These are phyloP conservation scores for Drosophila pandora DNA, from an alignment of 1,140 invertebrate genomes.

Conservation along the genomic window DNA sequence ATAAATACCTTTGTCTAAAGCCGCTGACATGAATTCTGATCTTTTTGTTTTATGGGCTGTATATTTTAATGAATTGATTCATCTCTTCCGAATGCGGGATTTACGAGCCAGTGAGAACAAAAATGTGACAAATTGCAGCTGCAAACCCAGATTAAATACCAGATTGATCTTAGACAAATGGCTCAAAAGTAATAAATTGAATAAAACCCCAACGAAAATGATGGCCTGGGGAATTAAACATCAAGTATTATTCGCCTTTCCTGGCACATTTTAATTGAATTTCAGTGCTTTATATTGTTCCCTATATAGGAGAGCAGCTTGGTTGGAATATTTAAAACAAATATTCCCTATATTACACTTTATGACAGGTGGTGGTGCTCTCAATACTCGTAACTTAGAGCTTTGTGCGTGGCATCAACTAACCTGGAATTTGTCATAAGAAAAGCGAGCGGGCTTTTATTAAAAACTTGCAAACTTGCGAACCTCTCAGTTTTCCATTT, in stretches of 20 bases:
- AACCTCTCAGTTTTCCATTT: slow-evolving; percentile 36
- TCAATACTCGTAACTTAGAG: slow-evolving; percentile 35
- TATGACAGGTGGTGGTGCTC: slow-evolving; percentile 5
- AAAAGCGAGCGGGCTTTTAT: slow-evolving; percentile 54
- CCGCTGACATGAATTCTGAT: slow-evolving; percentile 38
- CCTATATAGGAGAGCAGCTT: too few species aligned
- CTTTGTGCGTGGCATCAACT: slow-evolving; percentile 36
- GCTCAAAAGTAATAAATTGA: slow-evolving; percentile 1
- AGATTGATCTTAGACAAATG: slow-evolving; percentile 28
- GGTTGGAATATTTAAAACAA: slow-evolving; percentile 19
- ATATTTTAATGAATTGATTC: slow-evolving; percentile 47
- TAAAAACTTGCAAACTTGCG: slow-evolving; percentile 62
- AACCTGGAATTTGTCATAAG: slow-evolving; percentile 72
- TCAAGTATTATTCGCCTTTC: background rate
- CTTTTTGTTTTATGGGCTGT: slow-evolving; percentile 41
- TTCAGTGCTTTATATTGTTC: slow-evolving; percentile 12
- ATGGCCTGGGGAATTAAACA: background rate
- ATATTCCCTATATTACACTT: slow-evolving; percentile 20
- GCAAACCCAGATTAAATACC: slow-evolving; percentile 11
- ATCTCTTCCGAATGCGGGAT: slow-evolving; percentile 26
- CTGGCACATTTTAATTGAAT: slow-evolving; percentile 3
- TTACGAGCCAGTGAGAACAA: slow-evolving; percentile 30
- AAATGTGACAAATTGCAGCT: slow-evolving; percentile 24
- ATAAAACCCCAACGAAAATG: background rate
- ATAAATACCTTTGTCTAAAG: slow-evolving; percentile 58